Conservation (phyloP, 1,140 invertebrate species). For the Apis cerana region DNA sequence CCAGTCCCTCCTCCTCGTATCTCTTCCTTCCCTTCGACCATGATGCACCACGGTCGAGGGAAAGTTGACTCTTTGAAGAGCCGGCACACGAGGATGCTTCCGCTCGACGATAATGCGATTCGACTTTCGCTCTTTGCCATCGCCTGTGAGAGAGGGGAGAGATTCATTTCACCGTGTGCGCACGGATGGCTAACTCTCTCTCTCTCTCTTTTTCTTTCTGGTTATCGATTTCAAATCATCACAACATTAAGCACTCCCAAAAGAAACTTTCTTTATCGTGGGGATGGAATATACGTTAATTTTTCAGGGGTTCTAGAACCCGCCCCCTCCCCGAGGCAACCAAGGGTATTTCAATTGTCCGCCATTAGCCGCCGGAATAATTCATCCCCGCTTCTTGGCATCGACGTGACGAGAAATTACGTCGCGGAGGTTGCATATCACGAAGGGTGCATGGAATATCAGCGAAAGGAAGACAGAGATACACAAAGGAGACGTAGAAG, state of each 20-base stretch:
- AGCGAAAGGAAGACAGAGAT: background rate
- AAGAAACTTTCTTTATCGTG: too few relatives aligned
- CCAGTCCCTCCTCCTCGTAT: background rate
- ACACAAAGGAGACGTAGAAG: background rate
- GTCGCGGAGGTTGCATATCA: conserved; percentile 12
- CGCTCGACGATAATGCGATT: conserved; percentile 59
- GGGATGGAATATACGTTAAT: conserved; percentile 68
- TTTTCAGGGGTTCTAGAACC: conserved; percentile 62
- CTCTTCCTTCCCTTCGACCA: background rate
- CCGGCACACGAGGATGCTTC: conserved; percentile 47
- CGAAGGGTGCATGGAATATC: conserved; percentile 8
- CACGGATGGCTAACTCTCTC: conserved; percentile 49
- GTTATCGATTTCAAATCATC: conserved; percentile 76
- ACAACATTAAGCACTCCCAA: conserved; percentile 55
- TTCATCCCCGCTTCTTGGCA: conserved; percentile 64
- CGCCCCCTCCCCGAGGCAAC: conserved; percentile 27
- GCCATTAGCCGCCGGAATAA: conserved; percentile 68
- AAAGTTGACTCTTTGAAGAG: conserved; percentile 48
- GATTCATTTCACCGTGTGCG: conserved; percentile 40
- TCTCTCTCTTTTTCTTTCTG: conserved; percentile 26
- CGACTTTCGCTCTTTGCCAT: conserved; percentile 54
- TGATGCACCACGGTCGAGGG: background rate
- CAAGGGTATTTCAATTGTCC: conserved; percentile 69
- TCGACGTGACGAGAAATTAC: conserved; percentile 66
- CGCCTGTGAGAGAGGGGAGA: conserved; percentile 35